Conservation (phyloP, 2,113 vertebrate genomes). For the Nymphicus hollandicus region DNA sequence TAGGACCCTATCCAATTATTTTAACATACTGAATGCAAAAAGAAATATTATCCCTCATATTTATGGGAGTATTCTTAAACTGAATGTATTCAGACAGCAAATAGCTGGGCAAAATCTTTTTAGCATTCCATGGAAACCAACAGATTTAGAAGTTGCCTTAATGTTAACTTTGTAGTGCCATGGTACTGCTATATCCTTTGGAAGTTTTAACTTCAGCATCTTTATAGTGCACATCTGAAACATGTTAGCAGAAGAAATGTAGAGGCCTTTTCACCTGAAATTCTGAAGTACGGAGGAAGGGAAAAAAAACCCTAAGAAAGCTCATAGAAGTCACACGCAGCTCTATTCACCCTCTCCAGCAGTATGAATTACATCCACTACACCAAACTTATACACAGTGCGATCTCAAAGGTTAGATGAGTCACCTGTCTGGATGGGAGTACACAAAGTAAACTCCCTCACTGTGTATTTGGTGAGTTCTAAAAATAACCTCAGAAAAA, state of each 20-base stretch:
- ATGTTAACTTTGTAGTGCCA: rapidly evolving
- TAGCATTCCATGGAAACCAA: neutral
- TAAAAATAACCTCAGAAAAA: neutral
- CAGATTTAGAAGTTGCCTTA: neutral
- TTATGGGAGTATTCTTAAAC: neutral
- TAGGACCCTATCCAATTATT: neutral
- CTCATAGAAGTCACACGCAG: neutral
- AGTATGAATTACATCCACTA: neutral
- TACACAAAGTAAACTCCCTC: neutral
- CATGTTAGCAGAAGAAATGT: neutral
- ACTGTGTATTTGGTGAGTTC: neutral
- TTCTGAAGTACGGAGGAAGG: neutral
- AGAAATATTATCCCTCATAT: neutral
- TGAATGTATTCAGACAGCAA: neutral
- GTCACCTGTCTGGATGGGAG: neutral
- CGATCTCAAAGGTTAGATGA: neutral
- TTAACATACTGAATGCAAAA: neutral
- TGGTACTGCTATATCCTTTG: neutral
- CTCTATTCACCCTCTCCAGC: neutral
- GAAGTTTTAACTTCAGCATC: neutral
- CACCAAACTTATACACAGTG: neutral
- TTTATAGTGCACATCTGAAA: neutral
- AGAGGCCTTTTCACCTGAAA: neutral
- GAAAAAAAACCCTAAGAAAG: neutral
- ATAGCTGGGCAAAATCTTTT: neutral